Conservation (phyloP, 1,140 invertebrate species). For the Calephelis virginiensis region DNA sequence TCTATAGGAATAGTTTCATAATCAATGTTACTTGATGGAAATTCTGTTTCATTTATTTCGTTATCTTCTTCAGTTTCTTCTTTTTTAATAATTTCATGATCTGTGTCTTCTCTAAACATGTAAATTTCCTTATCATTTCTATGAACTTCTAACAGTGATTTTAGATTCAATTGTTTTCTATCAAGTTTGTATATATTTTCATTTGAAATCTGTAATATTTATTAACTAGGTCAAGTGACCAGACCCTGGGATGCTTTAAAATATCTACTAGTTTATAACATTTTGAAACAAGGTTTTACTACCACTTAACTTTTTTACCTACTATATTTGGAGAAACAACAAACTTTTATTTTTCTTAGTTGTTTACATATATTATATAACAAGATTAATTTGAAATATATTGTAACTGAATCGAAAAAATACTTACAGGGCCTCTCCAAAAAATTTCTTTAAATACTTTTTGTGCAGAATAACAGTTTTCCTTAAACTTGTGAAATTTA, state of each 20-base stretch:
- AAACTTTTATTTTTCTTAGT: too few relatives aligned
- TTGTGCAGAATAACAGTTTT: constrained; percentile 54
- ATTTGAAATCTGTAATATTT: constrained; percentile 30
- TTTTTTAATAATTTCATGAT: constrained; percentile 23
- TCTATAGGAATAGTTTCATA: constrained; percentile 1
- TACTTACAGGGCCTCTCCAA: constrained; percentile 51
- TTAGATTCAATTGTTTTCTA: constrained; percentile 28
- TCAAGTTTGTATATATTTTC: constrained; percentile 48
- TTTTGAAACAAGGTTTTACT: too few relatives aligned
- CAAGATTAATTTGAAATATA: too few relatives aligned
- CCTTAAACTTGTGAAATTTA: constrained; percentile 65
- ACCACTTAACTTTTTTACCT: too few relatives aligned
- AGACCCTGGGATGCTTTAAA: neutral
- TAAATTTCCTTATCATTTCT: neutral
- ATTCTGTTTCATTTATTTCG: constrained; percentile 29
- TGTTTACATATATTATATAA: too few relatives aligned
- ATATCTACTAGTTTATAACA: neutral
- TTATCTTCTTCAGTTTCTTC: constrained; percentile 29
- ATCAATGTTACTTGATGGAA: constrained; percentile 18
- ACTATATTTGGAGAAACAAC: too few relatives aligned
- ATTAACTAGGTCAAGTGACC: neutral
- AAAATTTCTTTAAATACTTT: constrained; percentile 48
- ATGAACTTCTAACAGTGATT: constrained; percentile 37
- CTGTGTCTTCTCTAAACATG: constrained; percentile 24
- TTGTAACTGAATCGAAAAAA: neutral